Evolutionary conservation across 1,140 invertebrate genomes (phyloP).

Genomic region (Drosophila arawakana): DNA sequence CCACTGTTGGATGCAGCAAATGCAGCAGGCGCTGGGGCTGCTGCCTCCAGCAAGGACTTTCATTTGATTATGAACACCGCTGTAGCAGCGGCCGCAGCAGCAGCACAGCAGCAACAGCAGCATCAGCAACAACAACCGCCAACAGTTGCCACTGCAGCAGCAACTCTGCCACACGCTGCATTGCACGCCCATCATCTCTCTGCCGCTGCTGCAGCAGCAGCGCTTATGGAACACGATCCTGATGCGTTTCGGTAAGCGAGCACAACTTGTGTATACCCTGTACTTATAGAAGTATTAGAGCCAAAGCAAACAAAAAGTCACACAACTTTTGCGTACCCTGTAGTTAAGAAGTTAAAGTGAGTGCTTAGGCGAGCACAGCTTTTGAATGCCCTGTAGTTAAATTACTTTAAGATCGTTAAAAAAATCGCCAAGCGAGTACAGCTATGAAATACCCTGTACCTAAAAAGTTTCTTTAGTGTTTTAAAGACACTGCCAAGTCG

Average conservation of each 20-base stretch:
- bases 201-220: conserved; percentile 45
- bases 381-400: no score
- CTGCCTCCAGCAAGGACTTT: conserved; percentile 78
- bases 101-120: conserved; percentile 54
- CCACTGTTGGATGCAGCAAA: conserved; percentile 77
- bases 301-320: no score
- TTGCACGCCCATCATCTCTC: conserved; percentile 66
- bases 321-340: no score
- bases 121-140: conserved; percentile 63
- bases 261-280: background rate
- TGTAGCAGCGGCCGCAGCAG: conserved; percentile 76
- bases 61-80: conserved; percentile 81
- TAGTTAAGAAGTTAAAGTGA: no score
- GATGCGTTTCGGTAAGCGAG: conserved; percentile 77
- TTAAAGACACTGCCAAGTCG: no score
- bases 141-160: conserved; percentile 23
- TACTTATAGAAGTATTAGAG: no score
- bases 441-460: no score
- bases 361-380: no score
- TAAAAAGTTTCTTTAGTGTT: no score
- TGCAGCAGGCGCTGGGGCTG: conserved; percentile 74
- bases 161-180: conserved; percentile 14
- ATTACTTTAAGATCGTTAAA: no score
- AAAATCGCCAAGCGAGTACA: no score
- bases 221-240: conserved; percentile 78